These are phyloP conservation scores for Buphagus erythrorhynchus DNA, from an alignment of 2,797 vertebrate genomes.

Conservation along the genomic window DNA sequence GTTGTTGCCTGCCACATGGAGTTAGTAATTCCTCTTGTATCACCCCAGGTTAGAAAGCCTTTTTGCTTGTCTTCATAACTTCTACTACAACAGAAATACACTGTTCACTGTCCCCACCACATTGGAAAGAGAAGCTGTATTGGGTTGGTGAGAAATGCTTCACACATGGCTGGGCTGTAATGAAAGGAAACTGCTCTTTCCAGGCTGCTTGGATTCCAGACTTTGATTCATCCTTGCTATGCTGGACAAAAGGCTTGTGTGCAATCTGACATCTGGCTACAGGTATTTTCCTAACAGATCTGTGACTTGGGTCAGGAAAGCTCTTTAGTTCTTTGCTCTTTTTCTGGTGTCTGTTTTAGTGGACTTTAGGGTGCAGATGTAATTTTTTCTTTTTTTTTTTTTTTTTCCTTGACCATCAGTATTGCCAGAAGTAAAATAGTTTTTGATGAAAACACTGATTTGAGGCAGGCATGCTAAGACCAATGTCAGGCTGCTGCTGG, in stretches of 20 bases:
- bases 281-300: background rate
- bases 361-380: background rate
- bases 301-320: background rate
- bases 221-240: background rate
- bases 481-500: background rate
- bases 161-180: background rate
- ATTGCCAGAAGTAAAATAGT: background rate
- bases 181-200: background rate
- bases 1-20: background rate
- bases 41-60: background rate
- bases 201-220: background rate
- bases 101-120: accelerated
- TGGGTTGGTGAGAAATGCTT: background rate
- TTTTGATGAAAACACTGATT: background rate
- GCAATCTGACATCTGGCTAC: background rate
- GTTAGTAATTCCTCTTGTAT: background rate
- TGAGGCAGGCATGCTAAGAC: background rate
- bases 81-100: background rate
- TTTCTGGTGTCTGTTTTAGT: background rate
- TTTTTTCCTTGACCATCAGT: background rate
- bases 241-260: background rate
- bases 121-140: background rate
- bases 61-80: background rate
- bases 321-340: background rate
- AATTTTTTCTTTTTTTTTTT: background rate